Percentiles rank a stretch among this genome's conserved stretches.
These are phyloP conservation scores for Chlamydotis undulata DNA, from an alignment of 2,113 vertebrate genomes.

Conservation along the genomic window DNA sequence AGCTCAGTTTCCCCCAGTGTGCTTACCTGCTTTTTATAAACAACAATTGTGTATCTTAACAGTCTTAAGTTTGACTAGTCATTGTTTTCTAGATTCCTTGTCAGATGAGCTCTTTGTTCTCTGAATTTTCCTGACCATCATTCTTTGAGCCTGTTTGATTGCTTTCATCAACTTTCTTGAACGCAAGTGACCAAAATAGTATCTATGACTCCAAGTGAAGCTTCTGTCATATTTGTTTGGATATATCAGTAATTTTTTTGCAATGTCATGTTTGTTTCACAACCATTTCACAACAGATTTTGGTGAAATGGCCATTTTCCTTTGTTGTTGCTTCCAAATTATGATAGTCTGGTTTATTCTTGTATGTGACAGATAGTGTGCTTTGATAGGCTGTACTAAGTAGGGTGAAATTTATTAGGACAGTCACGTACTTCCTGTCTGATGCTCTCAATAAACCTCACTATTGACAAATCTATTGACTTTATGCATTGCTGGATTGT, in stretches of 20 bases:
- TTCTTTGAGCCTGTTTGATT: not conserved
- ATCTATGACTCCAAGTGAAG: not conserved
- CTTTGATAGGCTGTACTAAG: not conserved
- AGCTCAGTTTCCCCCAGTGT: not conserved
- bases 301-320: not conserved
- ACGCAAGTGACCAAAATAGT: not conserved
- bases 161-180: not conserved
- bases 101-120: not conserved
- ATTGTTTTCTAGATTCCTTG: not conserved
- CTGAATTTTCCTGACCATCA: not conserved
- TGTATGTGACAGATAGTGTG: not conserved
- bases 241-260: not conserved
- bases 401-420: not conserved
- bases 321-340: not conserved
- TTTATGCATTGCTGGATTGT: not conserved
- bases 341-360: not conserved
- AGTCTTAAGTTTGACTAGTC: not conserved
- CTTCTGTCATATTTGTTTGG: not conserved
- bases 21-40: not conserved
- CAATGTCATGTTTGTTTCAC: not conserved
- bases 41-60: not conserved
- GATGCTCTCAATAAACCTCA: not conserved
- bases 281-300: not conserved
- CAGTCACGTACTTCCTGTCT: not conserved
- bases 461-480: not conserved